These are phyloP conservation scores for Cryptophagus acutangulus DNA, from an alignment of 2,888 invertebrate species.

Conservation along the genomic window DNA sequence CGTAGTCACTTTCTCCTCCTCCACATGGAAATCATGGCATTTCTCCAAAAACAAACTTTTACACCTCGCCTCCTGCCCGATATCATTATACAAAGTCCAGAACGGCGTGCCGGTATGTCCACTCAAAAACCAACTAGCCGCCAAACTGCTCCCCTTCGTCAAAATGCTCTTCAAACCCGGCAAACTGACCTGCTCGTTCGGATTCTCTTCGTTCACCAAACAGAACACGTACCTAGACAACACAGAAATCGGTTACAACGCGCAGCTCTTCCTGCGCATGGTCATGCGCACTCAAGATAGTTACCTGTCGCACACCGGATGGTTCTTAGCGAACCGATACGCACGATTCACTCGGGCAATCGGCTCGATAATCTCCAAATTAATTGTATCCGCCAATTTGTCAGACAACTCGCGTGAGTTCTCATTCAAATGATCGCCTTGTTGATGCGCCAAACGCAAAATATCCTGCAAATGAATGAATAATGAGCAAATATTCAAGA, in stretches of 20 bases:
- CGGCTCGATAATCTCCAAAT: slow-evolving; percentile 77
- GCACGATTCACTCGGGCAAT: slow-evolving; percentile 77
- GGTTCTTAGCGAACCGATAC: slow-evolving; percentile 65
- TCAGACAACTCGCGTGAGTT: slow-evolving; percentile 70
- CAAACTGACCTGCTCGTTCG: slow-evolving; percentile 52
- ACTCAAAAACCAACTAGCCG: slow-evolving; percentile 73
- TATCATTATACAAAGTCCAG: slow-evolving; percentile 72
- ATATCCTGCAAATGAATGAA: slow-evolving; percentile 55
- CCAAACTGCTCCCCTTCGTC: slow-evolving; percentile 69
- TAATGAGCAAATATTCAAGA: neutral
- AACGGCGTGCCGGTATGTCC: slow-evolving; percentile 69
- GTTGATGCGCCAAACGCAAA: slow-evolving; percentile 64
- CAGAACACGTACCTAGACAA: slow-evolving; percentile 64
- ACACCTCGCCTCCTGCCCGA: slow-evolving; percentile 68
- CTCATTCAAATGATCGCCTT: slow-evolving; percentile 53
- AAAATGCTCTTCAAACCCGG: slow-evolving; percentile 67
- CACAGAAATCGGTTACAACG: too few species aligned
- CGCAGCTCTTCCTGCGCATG: neutral
- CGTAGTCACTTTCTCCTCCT: slow-evolving; percentile 75
- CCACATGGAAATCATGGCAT: slow-evolving; percentile 75
- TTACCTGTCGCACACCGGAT: slow-evolving; percentile 66
- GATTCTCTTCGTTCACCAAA: slow-evolving; percentile 64
- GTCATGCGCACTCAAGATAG: slow-evolving; percentile 11
- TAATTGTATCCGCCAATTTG: slow-evolving; percentile 72
- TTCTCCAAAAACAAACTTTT: slow-evolving; percentile 64